Percentiles rank a stretch among this genome's conserved stretches.
These are phyloP conservation scores for Acipenser ruthenus DNA, from an alignment of 2,797 vertebrate genomes.

Conservation along the genomic window DNA sequence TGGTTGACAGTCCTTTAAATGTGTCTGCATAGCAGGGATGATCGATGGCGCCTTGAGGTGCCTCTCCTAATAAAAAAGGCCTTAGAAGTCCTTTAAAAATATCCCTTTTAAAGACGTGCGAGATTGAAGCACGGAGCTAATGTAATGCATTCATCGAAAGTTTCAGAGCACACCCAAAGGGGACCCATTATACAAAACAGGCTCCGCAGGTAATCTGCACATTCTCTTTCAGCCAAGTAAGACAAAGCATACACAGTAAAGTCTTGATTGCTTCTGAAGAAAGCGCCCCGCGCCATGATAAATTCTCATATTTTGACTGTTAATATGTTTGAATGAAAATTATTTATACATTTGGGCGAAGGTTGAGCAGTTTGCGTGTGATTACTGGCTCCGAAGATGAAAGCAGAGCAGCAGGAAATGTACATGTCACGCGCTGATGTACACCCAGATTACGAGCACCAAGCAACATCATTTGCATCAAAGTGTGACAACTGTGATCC, in stretches of 20 bases:
- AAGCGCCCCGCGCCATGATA: constrained; percentile 71
- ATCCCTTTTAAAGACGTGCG: constrained; percentile 60
- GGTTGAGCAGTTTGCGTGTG: constrained; percentile 86
- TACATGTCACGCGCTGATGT: constrained; percentile 91
- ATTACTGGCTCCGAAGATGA: constrained; percentile 92
- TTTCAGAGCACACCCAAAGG: constrained; percentile 57
- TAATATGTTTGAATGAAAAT: constrained; percentile 99
- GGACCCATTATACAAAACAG: constrained; percentile 72
- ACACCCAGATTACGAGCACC: constrained; percentile 88
- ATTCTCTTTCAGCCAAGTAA: constrained; percentile 72
- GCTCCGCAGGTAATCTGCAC: constrained; percentile 56
- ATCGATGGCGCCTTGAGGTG: constrained; percentile 56
- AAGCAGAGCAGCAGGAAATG: constrained; percentile 93
- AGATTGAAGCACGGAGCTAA: constrained; percentile 67
- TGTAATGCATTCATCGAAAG: constrained; percentile 68
- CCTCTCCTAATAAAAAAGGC: constrained; percentile 65
- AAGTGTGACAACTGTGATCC: constrained; percentile 89
- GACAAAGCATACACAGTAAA: constrained; percentile 89
- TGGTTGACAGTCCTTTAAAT: constrained; percentile 38
- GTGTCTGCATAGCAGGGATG: constrained; percentile 55
- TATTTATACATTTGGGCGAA: constrained; percentile 97
- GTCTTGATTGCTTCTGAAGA: constrained; percentile 93
- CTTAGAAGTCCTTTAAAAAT: constrained; percentile 59
- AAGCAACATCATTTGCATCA: constrained; percentile 82
- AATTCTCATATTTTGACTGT: constrained; percentile 98